These are phyloP conservation scores for Scyliorhinus canicula DNA, from an alignment of 2,797 vertebrate genomes.

Conservation along the genomic window DNA sequence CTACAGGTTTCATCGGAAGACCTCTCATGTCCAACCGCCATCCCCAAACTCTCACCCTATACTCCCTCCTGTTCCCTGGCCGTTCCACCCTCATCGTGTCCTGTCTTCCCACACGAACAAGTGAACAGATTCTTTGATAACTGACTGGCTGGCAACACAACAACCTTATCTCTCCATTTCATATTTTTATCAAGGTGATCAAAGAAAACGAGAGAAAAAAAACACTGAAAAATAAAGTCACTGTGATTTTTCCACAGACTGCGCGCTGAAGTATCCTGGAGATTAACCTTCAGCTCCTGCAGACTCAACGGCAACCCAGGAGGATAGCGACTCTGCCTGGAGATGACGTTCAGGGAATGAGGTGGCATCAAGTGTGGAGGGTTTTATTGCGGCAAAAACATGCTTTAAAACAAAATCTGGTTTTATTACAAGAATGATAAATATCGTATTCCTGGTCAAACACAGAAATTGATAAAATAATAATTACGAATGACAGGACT, in stretches of 20 bases:
- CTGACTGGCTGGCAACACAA: background rate
- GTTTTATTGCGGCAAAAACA: background rate
- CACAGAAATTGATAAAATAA: background rate
- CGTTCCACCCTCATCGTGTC: background rate
- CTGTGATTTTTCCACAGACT: background rate
- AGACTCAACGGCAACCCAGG: background rate
- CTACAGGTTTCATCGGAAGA: background rate
- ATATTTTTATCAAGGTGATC: background rate
- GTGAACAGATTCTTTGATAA: background rate
- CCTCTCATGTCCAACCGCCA: background rate
- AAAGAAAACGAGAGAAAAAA: background rate
- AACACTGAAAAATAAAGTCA: background rate
- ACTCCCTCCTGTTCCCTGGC: background rate
- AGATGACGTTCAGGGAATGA: background rate
- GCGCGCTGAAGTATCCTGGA: background rate
- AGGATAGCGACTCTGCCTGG: background rate
- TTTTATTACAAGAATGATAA: background rate
- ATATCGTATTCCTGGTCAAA: background rate
- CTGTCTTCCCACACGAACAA: background rate
- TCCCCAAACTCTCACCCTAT: background rate
- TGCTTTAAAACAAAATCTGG: background rate
- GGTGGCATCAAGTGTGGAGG: background rate
- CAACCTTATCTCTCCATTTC: background rate
- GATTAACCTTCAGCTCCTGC: background rate
- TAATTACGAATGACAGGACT: background rate